phyloP scores from a whole-genome alignment of 2,888 invertebrate species.

The Scaeva pyrastri region DNA sequence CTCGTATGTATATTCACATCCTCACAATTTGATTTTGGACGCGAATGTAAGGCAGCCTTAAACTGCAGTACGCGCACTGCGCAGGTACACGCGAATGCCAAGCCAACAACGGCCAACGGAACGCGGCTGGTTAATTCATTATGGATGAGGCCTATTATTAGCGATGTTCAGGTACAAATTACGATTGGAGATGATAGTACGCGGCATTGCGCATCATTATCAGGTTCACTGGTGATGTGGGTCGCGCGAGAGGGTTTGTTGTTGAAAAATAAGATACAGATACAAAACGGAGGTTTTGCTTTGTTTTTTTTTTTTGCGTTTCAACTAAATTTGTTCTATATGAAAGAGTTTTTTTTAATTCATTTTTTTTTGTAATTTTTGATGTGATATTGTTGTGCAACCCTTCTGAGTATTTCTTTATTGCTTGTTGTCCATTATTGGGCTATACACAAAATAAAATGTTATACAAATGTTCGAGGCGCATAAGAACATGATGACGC shows the following conservation, averaged over 20 bases:
- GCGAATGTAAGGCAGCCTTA: constrained; percentile 10
- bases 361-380: constrained; percentile 7
- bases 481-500: not conserved
- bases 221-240: constrained; percentile 74
- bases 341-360: constrained; percentile 33
- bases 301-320: constrained; percentile 15
- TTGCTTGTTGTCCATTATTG: constrained; percentile 6
- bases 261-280: constrained; percentile 21
- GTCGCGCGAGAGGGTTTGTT: constrained; percentile 57
- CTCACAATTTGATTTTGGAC: too few species aligned
- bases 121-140: constrained; percentile 72
- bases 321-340: constrained; percentile 62
- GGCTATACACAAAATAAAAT: not conserved
- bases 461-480: not conserved
- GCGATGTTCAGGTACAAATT: constrained; percentile 75
- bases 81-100: constrained; percentile 57
- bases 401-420: not conserved
- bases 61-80: not conserved
- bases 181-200: constrained; percentile 70
- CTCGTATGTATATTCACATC: not conserved
- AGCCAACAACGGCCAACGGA: constrained; percentile 21
- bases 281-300: constrained; percentile 26
- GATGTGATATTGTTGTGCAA: constrained; percentile 10
- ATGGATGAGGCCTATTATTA: constrained; percentile 70
- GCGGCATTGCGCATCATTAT: constrained; percentile 74